Evolutionary conservation across 1,140 invertebrate genomes (phyloP).

Genomic region (Dreissena rostriformis): DNA sequence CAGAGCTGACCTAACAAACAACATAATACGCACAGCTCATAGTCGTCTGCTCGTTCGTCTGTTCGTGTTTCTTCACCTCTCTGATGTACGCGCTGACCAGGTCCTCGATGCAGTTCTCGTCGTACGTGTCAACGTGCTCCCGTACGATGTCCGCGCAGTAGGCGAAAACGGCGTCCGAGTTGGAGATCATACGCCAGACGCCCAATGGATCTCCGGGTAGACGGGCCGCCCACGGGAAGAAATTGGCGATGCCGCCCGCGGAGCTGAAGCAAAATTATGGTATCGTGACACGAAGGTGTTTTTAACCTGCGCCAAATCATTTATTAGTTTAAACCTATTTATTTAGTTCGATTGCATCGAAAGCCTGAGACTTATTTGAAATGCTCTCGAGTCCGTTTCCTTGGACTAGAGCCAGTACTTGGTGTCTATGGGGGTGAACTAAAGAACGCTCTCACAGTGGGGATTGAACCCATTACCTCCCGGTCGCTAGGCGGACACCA

Average conservation of each 20-base stretch:
- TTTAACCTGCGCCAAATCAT: background rate
- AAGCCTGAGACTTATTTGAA: no score
- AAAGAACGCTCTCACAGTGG: no score
- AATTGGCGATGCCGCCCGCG: background rate
- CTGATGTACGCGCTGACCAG: conserved; percentile 8
- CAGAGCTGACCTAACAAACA: no score
- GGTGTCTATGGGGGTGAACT: no score
- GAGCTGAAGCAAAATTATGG: background rate
- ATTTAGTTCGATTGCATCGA: no score
- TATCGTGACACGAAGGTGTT: background rate
- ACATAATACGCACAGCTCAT: conserved; percentile 28
- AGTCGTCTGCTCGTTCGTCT: conserved; percentile 20
- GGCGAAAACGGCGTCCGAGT: background rate
- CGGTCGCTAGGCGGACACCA: no score
- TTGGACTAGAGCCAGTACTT: no score
- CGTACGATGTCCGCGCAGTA: background rate
- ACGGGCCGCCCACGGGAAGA: background rate
- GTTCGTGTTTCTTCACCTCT: conserved; percentile 20
- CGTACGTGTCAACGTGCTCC: background rate
- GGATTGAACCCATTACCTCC: no score
- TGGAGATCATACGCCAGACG: background rate
- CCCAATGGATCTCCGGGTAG: background rate
- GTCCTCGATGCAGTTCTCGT: conserved; percentile 19
- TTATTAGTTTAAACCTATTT: no score
- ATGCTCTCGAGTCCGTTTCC: no score